Evolutionary conservation across 1,140 invertebrate species (phyloP).

Genomic region (Galleria mellonella): DNA sequence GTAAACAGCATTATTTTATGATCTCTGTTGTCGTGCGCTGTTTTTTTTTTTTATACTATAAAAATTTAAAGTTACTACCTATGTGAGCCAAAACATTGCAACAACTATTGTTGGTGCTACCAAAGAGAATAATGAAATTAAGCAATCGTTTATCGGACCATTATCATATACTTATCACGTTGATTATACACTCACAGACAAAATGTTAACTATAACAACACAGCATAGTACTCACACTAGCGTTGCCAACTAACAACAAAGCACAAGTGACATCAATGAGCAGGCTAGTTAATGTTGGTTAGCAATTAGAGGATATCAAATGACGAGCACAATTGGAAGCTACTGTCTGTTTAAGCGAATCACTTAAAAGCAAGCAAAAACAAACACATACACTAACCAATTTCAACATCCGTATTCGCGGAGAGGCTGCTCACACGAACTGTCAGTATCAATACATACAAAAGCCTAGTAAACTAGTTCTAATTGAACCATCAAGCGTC

Average conservation of each 20-base stretch:
- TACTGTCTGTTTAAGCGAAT: neutral
- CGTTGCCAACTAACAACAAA: neutral
- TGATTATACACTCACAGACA: constrained; percentile 8
- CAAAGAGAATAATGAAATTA: constrained; percentile 1
- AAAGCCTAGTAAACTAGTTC: constrained; percentile 48
- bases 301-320: neutral
- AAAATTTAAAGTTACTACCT: too few species aligned
- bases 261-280: constrained; percentile 8
- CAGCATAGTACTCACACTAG: neutral
- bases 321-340: neutral
- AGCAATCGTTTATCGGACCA: neutral
- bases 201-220: neutral
- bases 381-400: constrained; percentile 48
- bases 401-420: constrained; percentile 53
- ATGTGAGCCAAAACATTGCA: too few species aligned
- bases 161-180: constrained; percentile 6
- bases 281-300: constrained; percentile 28
- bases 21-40: too few species aligned
- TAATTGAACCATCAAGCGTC: constrained; percentile 56
- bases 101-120: too few species aligned
- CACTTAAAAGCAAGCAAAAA: constrained; percentile 3
- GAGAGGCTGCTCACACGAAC: constrained; percentile 23
- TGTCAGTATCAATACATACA: constrained; percentile 29
- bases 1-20: too few species aligned
- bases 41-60: too few species aligned